phyloP scores from a whole-genome alignment of 2,113 vertebrate genomes.

The Desmodus rotundus region DNA sequence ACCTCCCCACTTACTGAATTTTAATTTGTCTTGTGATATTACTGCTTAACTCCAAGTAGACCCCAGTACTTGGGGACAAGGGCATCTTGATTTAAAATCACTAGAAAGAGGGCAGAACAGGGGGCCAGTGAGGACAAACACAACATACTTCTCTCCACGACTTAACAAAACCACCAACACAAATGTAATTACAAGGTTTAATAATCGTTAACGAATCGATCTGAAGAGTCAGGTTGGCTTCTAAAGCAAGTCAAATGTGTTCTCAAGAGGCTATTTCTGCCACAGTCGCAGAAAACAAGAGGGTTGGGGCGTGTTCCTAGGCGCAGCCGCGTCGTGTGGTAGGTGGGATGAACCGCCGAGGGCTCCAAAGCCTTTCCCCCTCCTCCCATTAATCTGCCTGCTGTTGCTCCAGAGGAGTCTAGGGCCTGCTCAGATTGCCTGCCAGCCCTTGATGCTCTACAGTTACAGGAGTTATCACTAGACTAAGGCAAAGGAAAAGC shows the following conservation, averaged over 20 bases:
- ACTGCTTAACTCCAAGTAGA: background rate
- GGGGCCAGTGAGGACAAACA: background rate
- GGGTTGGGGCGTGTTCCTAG: background rate
- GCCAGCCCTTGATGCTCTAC: background rate
- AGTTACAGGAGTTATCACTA: background rate
- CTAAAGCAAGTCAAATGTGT: background rate
- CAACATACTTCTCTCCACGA: background rate
- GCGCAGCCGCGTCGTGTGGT: accelerated
- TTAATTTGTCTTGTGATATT: background rate
- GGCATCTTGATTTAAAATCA: background rate
- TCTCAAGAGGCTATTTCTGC: constrained; percentile 4
- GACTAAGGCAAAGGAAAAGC: background rate
- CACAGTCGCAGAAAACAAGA: background rate
- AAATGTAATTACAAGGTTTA: background rate
- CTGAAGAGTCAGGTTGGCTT: background rate
- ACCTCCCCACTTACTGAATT: constrained; percentile 3
- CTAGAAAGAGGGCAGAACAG: background rate
- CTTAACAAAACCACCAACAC: background rate
- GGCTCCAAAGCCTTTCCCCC: background rate
- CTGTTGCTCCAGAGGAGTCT: background rate
- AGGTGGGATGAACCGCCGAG: background rate
- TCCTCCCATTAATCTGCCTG: background rate
- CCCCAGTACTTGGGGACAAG: background rate
- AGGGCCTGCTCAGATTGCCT: background rate
- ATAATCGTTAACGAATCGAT: background rate